Conservation (phyloP, 2,797 vertebrate species). For the Calcarius lapponicus region DNA sequence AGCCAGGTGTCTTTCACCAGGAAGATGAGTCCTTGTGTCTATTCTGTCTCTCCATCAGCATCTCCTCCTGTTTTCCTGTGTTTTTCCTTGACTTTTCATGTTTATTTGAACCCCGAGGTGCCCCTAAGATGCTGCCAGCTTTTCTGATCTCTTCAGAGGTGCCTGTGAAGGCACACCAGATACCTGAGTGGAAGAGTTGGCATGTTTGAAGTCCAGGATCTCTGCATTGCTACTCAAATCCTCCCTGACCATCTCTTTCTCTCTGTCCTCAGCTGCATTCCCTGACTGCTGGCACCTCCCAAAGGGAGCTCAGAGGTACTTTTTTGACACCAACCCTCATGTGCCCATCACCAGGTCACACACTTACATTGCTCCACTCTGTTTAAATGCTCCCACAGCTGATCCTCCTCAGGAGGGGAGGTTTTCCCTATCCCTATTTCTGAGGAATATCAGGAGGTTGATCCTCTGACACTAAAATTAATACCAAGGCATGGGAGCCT, state of each 20-base stretch:
- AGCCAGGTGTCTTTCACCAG: neutral
- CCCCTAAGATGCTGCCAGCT: neutral
- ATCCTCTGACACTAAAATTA: neutral
- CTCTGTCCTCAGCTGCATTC: neutral
- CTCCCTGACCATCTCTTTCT: neutral
- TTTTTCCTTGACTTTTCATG: neutral
- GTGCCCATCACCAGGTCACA: neutral
- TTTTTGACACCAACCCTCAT: too few relatives aligned
- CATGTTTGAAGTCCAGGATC: neutral
- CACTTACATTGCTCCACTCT: neutral
- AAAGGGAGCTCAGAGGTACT: neutral
- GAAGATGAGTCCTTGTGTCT: neutral
- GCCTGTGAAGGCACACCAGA: neutral
- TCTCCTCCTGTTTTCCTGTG: neutral
- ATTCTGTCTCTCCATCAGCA: too few relatives aligned
- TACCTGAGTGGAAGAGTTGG: neutral
- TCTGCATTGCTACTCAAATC: neutral
- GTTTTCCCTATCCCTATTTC: fast-evolving
- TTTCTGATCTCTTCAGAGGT: neutral
- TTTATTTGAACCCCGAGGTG: neutral
- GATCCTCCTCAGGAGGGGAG: too few relatives aligned
- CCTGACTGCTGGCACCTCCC: neutral
- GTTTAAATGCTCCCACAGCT: neutral
- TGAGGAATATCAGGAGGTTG: neutral
- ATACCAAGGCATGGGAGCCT: neutral